Evolutionary conservation across 2,797 vertebrate species (phyloP).

Genomic region (Sitta carolinensis): DNA sequence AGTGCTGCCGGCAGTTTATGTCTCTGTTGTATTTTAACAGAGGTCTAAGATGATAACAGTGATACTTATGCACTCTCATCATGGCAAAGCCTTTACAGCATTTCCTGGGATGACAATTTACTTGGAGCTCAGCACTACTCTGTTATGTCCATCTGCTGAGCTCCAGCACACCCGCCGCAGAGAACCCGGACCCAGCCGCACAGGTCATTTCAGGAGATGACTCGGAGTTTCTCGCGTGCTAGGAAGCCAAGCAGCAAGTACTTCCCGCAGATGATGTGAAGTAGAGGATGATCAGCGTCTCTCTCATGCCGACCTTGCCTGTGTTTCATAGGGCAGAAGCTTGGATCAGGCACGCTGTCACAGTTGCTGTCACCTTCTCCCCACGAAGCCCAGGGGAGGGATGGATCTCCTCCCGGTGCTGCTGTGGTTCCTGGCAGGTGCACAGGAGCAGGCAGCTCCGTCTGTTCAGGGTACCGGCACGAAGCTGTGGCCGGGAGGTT

Average conservation of each 20-base stretch:
- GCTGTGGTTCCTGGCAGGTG: background rate
- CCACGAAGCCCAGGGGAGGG: background rate
- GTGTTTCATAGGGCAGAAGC: background rate
- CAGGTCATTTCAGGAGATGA: accelerated
- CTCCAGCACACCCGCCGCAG: background rate
- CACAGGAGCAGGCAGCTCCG: background rate
- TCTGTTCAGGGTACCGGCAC: accelerated
- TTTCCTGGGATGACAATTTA: background rate
- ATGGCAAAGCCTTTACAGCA: accelerated
- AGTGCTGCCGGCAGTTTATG: background rate
- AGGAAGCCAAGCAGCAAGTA: background rate
- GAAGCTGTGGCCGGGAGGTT: background rate
- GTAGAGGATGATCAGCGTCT: accelerated
- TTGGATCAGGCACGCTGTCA: background rate
- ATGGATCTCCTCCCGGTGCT: no score
- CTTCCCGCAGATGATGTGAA: background rate
- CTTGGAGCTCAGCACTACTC: no score
- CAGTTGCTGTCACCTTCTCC: accelerated
- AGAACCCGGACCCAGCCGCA: accelerated
- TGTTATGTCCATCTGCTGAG: background rate
- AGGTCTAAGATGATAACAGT: background rate
- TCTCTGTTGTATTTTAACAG: background rate
- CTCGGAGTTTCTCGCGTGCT: accelerated
- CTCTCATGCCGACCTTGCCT: background rate
- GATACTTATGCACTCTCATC: background rate